phyloP scores from a whole-genome alignment of 2,797 vertebrate species.

The Clamator glandarius region DNA sequence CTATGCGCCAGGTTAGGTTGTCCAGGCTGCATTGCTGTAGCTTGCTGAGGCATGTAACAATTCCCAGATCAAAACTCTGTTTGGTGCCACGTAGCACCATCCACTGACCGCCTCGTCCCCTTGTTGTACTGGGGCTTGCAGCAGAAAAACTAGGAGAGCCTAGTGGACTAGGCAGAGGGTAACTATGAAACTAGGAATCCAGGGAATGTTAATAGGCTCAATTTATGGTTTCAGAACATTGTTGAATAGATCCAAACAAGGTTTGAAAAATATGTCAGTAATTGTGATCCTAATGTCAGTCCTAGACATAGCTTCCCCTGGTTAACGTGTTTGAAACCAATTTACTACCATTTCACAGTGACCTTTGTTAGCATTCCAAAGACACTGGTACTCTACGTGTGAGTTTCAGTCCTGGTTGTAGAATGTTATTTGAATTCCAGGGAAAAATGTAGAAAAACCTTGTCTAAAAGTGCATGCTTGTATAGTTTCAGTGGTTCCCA shows the following conservation, averaged over 20 bases:
- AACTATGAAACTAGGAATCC: not conserved
- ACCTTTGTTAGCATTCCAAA: not conserved
- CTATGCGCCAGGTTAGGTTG: fast-evolving
- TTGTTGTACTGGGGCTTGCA: not conserved
- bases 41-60: not conserved
- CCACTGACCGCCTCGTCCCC: not conserved
- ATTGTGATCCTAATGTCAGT: not conserved
- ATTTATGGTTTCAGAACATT: not conserved
- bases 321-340: not conserved
- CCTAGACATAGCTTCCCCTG: not conserved
- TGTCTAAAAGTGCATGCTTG: not conserved
- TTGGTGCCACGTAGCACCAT: not conserved
- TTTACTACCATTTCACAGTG: not conserved
- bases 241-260: not conserved
- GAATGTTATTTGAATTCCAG: not conserved
- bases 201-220: not conserved
- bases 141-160: not conserved
- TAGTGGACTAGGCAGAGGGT: not conserved
- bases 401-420: not conserved
- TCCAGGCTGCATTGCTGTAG: not conserved
- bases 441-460: fast-evolving
- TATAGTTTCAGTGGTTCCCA: not conserved
- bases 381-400: fast-evolving
- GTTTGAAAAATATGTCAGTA: not conserved
- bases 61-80: not conserved